Base-by-base conservation (phyloP, 2,888 invertebrate genomes). In the Synanthedon tipuliformis region DNA sequence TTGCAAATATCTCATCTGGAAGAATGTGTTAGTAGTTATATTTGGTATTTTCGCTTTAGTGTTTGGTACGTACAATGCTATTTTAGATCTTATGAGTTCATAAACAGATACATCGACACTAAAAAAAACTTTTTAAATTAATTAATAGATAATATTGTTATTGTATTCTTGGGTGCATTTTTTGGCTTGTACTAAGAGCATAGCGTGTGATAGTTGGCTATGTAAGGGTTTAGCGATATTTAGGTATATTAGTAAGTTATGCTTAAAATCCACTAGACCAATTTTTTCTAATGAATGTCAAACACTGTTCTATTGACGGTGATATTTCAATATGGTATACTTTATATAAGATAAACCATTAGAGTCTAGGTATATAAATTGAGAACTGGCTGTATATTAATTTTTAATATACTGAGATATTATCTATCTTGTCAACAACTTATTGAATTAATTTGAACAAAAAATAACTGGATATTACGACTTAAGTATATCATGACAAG, bases 1-100 rank as follows among this genome's bases (percentile, higher is more conserved):
- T 50, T 89, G 77, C 59, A 89, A 93, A 61, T 95, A 92, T 90
- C 89, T 94, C 11, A 83, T 95, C 40, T 88, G 92, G 83, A 97
- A 97, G 73, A 94, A 97, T 74, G 56, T 93, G 13, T 61, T 94
- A 1, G 92, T 98, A 10, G 74, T 91, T 3, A 61, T 92, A 3
- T 93, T 95, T 64, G 97, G 97, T 27, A 48, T 95, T 0, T 81
- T 93, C 59, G 96, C 97, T 0, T 89, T 97, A 55, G 69, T 94
- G 52, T 94, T 95, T 65, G 98, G 98, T 50, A 85, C 86, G 55
- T 81, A 81, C 65, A 78, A 79, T 51, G 86, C 86, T 7, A 57
- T 86, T 15, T 55, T 55, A 40, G 63, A 45, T 45, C n/a, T 45
- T 11, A 45, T 11, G n/a, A 45, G 12, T 45, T 45, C 45, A 45